phyloP scores from a whole-genome alignment of 2,113 vertebrate species.

The Cebidichthys violaceus region DNA sequence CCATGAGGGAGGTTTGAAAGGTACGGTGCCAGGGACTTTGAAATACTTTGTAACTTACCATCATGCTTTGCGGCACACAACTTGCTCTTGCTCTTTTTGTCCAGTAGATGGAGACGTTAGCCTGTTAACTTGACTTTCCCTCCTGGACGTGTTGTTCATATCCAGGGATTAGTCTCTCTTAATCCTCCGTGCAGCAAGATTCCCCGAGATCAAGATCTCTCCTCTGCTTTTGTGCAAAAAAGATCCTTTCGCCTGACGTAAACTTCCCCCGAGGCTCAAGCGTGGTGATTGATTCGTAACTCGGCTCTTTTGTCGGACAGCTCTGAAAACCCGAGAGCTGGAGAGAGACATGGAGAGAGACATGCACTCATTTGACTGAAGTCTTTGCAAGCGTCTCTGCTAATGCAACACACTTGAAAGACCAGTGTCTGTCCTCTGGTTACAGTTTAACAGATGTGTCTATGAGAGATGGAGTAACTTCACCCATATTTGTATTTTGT shows the following conservation, averaged over 20 bases:
- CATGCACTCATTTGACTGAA: background rate
- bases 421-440: no score
- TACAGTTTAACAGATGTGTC: background rate
- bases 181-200: background rate
- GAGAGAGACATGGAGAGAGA: conserved; percentile 3
- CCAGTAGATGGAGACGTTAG: conserved; percentile 79
- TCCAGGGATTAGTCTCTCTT: background rate
- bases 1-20: background rate
- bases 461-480: background rate
- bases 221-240: background rate
- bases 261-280: background rate
- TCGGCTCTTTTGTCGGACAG: background rate
- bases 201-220: background rate
- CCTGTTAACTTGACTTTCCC: conserved; percentile 9
- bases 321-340: background rate
- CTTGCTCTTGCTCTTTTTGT: conserved; percentile 1
- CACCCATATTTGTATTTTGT: background rate
- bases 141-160: background rate
- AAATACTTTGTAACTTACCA: background rate
- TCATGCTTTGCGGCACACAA: background rate
- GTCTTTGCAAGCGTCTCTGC: conserved; percentile 10
- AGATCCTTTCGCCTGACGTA: background rate
- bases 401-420: conserved; percentile 28
- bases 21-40: background rate
- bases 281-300: background rate